Percentiles rank a stretch among this genome's conserved stretches.
These are phyloP conservation scores for Salmo trutta DNA, from an alignment of 2,797 vertebrate species.

Conservation along the genomic window DNA sequence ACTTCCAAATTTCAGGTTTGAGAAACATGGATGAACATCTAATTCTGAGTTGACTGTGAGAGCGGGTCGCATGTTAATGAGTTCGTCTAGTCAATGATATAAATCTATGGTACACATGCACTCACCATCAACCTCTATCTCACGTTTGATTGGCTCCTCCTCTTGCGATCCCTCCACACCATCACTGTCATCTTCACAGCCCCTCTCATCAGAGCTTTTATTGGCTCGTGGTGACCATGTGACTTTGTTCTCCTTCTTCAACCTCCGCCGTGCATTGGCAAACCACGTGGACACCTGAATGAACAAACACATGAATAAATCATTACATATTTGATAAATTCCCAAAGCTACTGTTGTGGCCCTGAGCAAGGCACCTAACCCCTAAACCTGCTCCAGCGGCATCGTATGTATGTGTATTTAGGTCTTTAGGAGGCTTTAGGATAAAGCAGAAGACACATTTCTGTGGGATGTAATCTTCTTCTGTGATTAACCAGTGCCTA, in stretches of 20 bases:
- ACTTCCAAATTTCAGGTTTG: too few relatives aligned
- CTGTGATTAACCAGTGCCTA: not conserved
- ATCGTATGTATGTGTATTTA: not conserved
- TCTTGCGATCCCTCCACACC: conserved; percentile 81
- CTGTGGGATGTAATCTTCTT: not conserved
- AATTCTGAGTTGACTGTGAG: too few relatives aligned
- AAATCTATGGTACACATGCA: conserved; percentile 40
- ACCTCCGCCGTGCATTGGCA: conserved; percentile 87
- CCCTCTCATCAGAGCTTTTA: conserved; percentile 90
- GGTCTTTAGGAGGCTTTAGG: not conserved
- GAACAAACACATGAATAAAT: not conserved
- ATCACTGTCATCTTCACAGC: conserved; percentile 87
- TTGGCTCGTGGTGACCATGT: conserved; percentile 91
- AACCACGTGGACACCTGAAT: conserved; percentile 91
- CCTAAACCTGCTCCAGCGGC: not conserved
- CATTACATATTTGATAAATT: not conserved
- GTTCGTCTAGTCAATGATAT: not conserved
- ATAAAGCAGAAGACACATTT: not conserved
- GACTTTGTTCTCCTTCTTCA: conserved; percentile 95
- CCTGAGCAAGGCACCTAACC: not conserved
- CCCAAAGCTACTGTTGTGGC: not conserved
- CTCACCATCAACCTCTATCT: conserved; percentile 83
- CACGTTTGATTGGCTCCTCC: conserved; percentile 83
- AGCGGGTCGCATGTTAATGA: too few relatives aligned
- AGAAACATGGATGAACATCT: too few relatives aligned